These are phyloP conservation scores for Dunckerocampus dactyliophorus DNA, from an alignment of 2,113 vertebrate genomes.

Conservation along the genomic window DNA sequence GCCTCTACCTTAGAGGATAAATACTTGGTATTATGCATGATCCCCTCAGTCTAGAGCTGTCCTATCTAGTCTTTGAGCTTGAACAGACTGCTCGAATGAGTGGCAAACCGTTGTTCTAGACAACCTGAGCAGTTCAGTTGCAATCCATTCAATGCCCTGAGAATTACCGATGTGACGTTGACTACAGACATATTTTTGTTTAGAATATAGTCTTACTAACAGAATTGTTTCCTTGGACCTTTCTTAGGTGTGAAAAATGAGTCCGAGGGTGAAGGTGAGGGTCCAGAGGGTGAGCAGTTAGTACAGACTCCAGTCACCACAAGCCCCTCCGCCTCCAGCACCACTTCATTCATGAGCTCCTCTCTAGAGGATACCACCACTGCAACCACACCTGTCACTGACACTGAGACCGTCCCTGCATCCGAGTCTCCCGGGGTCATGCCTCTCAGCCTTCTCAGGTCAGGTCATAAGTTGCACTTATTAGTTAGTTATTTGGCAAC, in stretches of 20 bases:
- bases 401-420: constrained; percentile 91
- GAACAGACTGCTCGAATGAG: too few species aligned
- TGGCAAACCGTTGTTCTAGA: too few species aligned
- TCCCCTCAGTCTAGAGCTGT: too few species aligned
- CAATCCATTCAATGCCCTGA: too few species aligned
- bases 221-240: neutral
- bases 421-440: constrained; percentile 94
- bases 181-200: neutral
- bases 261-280: constrained; percentile 82
- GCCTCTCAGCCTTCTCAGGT: constrained; percentile 98
- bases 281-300: constrained; percentile 80
- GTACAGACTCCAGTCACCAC: constrained; percentile 95
- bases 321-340: constrained; percentile 96
- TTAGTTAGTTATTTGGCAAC: neutral
- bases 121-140: too few species aligned
- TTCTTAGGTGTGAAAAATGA: constrained; percentile 73
- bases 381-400: constrained; percentile 94
- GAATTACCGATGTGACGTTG: neutral
- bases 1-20: too few species aligned
- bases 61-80: too few species aligned
- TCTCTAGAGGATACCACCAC: constrained; percentile 97
- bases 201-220: neutral
- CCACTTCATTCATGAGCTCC: constrained; percentile 98
- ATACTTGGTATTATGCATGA: too few species aligned
- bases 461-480: constrained; percentile 2